A percentile compares a stretch with the other conserved stretches of the same genome.
Conservation (phyloP, 2,797 vertebrate species). For the Halcyon smyrnensis region DNA sequence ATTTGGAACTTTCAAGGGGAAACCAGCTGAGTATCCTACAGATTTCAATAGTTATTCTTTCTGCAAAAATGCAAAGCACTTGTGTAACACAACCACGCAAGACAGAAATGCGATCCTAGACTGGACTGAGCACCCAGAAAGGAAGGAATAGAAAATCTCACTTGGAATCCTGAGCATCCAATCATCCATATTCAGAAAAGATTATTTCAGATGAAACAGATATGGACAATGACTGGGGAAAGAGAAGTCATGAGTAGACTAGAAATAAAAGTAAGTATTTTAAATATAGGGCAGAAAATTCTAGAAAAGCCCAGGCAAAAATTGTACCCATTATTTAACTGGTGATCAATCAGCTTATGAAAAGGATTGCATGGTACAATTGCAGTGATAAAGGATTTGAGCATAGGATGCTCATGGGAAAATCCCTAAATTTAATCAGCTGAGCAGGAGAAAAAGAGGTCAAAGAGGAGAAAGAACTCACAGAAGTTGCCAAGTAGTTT, state of each 20-base stretch:
- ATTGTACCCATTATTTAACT: background rate
- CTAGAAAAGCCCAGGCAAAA: conserved; percentile 25
- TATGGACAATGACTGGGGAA: background rate
- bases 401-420: background rate
- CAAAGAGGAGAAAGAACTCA: conserved; percentile 25
- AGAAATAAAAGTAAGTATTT: background rate
- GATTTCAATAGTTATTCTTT: background rate
- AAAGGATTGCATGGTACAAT: background rate
- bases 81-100: background rate
- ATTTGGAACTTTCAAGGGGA: conserved; percentile 33
- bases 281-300: background rate
- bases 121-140: background rate
- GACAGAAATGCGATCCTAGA: background rate
- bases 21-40: background rate
- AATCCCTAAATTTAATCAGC: conserved; percentile 42
- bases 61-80: background rate
- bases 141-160: background rate
- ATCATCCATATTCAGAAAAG: background rate
- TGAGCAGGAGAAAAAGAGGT: conserved; percentile 42
- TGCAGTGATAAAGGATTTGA: background rate
- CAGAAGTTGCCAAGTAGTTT: conserved; percentile 25
- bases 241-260: background rate
- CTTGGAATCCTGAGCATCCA: background rate
- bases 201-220: background rate
- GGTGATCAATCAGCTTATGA: background rate